phyloP scores from a whole-genome alignment of 2,888 invertebrate species.

The Ennomos quercinarius region DNA sequence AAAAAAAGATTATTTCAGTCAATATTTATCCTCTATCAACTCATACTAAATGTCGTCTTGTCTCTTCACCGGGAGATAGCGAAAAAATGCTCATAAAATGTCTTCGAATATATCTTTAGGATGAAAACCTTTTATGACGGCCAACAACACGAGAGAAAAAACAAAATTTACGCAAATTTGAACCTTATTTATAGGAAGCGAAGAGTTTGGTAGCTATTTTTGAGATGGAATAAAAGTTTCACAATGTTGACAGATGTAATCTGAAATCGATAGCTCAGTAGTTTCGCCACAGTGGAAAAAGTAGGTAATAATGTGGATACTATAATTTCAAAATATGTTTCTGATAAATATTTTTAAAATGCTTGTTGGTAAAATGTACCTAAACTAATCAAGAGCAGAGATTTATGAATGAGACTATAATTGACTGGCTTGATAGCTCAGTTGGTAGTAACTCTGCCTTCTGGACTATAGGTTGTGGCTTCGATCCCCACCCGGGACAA shows the following conservation, averaged over 20 bases:
- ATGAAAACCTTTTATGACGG: neutral
- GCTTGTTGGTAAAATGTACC: no score
- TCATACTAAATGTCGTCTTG: slow-evolving; percentile 27
- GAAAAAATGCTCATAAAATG: slow-evolving; percentile 55
- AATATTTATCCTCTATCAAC: slow-evolving; percentile 24
- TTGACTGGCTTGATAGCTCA: no score
- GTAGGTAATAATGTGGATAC: neutral
- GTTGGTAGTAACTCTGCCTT: no score
- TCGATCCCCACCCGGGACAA: no score
- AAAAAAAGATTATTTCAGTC: slow-evolving; percentile 15
- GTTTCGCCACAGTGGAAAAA: slow-evolving; percentile 27
- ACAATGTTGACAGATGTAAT: slow-evolving; percentile 38
- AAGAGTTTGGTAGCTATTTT: neutral
- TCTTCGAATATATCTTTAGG: slow-evolving; percentile 40
- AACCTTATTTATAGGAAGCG: slow-evolving; percentile 1
- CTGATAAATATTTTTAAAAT: no score
- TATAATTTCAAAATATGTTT: no score
- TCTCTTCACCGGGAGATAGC: slow-evolving; percentile 47
- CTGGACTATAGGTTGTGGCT: no score
- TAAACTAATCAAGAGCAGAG: no score
- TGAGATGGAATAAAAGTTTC: neutral
- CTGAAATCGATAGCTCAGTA: slow-evolving; percentile 49
- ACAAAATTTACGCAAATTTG: neutral
- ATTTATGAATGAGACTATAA: no score
- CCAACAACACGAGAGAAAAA: slow-evolving; percentile 1